Evolutionary conservation across 2,113 vertebrate species (phyloP), one percentile per base, ranked within the genome.

Genomic region (Sula dactylatra): DNA sequence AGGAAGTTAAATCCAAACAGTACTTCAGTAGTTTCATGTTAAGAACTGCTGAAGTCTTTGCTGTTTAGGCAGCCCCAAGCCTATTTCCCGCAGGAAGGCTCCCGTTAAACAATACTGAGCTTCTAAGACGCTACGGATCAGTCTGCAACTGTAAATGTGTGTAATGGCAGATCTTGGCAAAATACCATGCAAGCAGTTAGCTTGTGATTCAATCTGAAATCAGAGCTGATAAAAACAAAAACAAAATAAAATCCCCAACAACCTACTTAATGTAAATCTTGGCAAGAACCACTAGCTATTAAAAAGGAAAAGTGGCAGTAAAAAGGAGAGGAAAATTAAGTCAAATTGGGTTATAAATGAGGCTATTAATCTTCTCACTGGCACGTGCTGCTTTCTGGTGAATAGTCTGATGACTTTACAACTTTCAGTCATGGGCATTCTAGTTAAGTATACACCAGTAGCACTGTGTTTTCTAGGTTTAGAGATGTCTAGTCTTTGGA

Each of bases 281-380:
- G 94, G 94, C 93, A 95, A 86, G 62, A 87, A 42, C 8, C 24
- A 58, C 61, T 32, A 87, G 78, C 90, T 72, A 82, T 93, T 93
- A 96, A 85, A 89, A 78, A 85, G 42, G 32, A 80, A 89, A 94
- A 85, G 62, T 91, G 85, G 82, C 84, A 91, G 74, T 88, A 96
- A 91, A 90, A 93, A 76, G 36, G 66, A 69, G 71, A 91, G 44
- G 38, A 92, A 94, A 86, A 79, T 94, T 36, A 90, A 95, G 74
- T 90, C 66, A 92, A 87, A 73, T 31, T 94, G 93, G 85, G 85
- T 85, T 96, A 90, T 85, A 88, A 73, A 93, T 2, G 14, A 94
- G 26, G 90, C 64, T 88, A 83, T 92, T 82, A 58, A 94, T 95
- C 93, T 89, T 77, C 50, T 88, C 82, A 24, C 90, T 94, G 94